Evolutionary conservation across 1,140 invertebrate species (phyloP).

Genomic region (Drosophila gunungcola): DNA sequence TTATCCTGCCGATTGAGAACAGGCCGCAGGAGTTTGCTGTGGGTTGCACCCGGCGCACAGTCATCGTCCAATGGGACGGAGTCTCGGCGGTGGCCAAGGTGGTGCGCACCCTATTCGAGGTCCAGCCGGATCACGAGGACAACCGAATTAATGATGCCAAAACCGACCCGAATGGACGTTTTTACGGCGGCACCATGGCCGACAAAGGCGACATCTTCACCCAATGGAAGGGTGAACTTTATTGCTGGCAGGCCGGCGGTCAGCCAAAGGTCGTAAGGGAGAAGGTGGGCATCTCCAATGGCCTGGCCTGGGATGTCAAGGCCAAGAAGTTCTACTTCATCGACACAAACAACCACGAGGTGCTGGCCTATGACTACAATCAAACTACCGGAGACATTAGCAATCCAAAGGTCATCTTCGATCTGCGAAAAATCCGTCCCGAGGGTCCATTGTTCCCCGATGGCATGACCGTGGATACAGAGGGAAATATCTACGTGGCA

Average conservation of each 20-base stretch:
- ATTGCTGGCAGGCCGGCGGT: constrained; percentile 87
- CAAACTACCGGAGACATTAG: constrained; percentile 87
- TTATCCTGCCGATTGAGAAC: constrained; percentile 89
- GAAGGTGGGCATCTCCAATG: constrained; percentile 91
- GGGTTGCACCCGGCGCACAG: constrained; percentile 87
- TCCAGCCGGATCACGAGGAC: constrained; percentile 86
- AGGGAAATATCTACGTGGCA: constrained; percentile 90
- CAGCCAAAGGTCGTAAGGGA: constrained; percentile 85
- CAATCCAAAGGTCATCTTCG: constrained; percentile 86
- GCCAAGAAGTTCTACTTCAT: constrained; percentile 91
- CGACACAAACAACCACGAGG: constrained; percentile 88
- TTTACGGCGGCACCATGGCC: constrained; percentile 90
- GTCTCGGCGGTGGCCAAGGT: constrained; percentile 85
- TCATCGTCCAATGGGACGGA: constrained; percentile 89
- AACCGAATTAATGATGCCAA: constrained; percentile 96
- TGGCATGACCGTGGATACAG: constrained; percentile 91
- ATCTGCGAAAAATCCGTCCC: constrained; percentile 85
- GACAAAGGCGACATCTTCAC: constrained; percentile 81
- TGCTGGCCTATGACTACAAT: constrained; percentile 91
- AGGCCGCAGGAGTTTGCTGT: constrained; percentile 87
- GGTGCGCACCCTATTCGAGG: constrained; percentile 85
- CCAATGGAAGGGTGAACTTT: constrained; percentile 85
- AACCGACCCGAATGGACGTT: constrained; percentile 90
- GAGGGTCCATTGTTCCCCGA: constrained; percentile 86
- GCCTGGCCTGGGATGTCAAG: constrained; percentile 90